Percentiles rank a stretch among this genome's conserved stretches.
Evolutionary conservation across 2,888 invertebrate species (phyloP).

Genomic region (Helleia helle): DNA sequence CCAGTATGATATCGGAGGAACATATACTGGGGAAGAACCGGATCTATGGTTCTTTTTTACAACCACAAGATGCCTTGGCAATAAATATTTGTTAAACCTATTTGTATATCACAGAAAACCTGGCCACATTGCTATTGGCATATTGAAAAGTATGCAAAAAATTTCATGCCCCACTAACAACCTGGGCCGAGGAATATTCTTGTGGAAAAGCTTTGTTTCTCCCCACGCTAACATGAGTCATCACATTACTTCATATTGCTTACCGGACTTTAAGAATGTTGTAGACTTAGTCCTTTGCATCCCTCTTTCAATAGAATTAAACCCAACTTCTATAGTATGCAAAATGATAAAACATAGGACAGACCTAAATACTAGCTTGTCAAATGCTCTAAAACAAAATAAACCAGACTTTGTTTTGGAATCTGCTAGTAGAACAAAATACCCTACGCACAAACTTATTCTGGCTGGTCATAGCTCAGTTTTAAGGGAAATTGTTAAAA

Average conservation of each 20-base stretch:
- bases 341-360: conserved; percentile 34
- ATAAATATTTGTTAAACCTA: conserved; percentile 41
- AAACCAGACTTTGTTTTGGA: conserved; percentile 38
- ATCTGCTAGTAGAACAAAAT: conserved; percentile 35
- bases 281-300: conserved; percentile 33
- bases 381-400: conserved; percentile 13
- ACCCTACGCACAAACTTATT: conserved; percentile 43
- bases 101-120: conserved; percentile 43
- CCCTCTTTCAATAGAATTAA: conserved; percentile 35
- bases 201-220: conserved; percentile 32
- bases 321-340: conserved; percentile 32
- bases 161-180: background rate
- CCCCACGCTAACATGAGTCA: conserved; percentile 33
- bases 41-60: conserved; percentile 54
- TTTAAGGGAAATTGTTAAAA: conserved; percentile 35
- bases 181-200: conserved; percentile 12
- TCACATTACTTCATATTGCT: conserved; percentile 41
- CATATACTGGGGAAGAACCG: conserved; percentile 32
- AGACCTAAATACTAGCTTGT: conserved; percentile 40
- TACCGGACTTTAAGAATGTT: conserved; percentile 26
- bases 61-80: conserved; percentile 36
- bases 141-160: conserved; percentile 29
- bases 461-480: conserved; percentile 45
- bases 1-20: conserved; percentile 52
- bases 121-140: conserved; percentile 35